A percentile compares a stretch with the other conserved stretches of the same genome.
Evolutionary conservation across 2,888 invertebrate genomes (phyloP).

Genomic region (Oligia fasciuncula): DNA sequence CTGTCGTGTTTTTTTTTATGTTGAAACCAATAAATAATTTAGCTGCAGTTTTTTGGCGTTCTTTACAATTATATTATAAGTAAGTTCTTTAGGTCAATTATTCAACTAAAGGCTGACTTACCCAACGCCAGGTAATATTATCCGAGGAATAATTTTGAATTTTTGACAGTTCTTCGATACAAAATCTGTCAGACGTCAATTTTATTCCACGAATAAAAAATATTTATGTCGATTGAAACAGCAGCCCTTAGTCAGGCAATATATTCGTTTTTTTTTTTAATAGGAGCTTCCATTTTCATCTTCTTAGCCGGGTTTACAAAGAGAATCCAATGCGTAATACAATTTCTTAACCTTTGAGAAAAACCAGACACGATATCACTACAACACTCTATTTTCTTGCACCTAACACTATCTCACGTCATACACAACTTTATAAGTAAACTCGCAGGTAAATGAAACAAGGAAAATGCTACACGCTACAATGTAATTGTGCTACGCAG

Average conservation of each 20-base stretch:
- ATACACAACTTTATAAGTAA: constrained; percentile 45
- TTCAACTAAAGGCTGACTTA: background rate
- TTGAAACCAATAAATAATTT: constrained; percentile 9
- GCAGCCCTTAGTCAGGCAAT: background rate
- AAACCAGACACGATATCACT: constrained; percentile 19
- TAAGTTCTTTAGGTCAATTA: no score
- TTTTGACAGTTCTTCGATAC: no score
- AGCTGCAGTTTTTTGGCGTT: background rate
- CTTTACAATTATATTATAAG: no score
- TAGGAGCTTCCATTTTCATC: background rate
- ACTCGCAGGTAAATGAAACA: constrained; percentile 12
- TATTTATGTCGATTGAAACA: no score
- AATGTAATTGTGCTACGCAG: constrained; percentile 21
- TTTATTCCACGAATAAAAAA: no score
- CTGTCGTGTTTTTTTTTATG: background rate
- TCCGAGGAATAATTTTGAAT: no score
- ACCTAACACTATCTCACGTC: constrained; percentile 1
- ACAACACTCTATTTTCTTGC: background rate
- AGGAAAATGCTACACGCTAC: constrained; percentile 35
- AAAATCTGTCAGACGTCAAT: no score
- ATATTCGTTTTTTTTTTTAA: background rate
- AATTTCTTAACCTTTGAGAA: constrained; percentile 3
- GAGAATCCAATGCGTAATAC: background rate
- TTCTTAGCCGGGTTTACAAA: background rate
- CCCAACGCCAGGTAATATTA: background rate